Conservation (phyloP, 2,888 invertebrate genomes). For the Pristionchus japonicus region DNA sequence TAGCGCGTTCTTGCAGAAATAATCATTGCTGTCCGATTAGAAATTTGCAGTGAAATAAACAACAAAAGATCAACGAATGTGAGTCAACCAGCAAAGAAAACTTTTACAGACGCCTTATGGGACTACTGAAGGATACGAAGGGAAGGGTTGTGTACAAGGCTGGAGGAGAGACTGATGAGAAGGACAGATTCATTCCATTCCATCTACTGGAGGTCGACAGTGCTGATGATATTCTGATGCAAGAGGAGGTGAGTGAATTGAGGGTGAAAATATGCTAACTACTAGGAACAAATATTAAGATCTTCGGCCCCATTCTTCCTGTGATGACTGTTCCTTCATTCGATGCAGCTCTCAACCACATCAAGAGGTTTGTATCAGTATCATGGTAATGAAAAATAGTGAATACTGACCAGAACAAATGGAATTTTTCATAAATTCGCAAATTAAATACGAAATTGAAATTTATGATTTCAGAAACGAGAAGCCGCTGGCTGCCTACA, state of each 20-base stretch:
- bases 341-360: conserved; percentile 82
- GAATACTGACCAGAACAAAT: no score
- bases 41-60: no score
- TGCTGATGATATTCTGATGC: conserved; percentile 43
- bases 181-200: conserved; percentile 44
- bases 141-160: conserved; percentile 45
- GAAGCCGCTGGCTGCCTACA: conserved; percentile 42
- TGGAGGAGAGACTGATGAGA: not conserved
- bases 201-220: conserved; percentile 39
- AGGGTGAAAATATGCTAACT: no score
- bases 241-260: no score
- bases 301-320: conserved; percentile 95
- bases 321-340: conserved; percentile 87
- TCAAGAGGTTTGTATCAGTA: conserved; percentile 46
- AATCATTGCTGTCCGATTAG: no score
- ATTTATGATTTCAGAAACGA: conserved; percentile 42
- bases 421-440: no score
- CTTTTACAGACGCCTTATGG: conserved; percentile 1
- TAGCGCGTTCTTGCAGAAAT: no score
- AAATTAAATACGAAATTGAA: no score
- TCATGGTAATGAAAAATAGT: no score
- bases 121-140: conserved; percentile 14
- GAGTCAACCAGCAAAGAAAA: no score
- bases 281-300: no score
- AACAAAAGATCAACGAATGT: no score